These are phyloP conservation scores for Paralichthys olivaceus DNA, from an alignment of 2,113 vertebrate species.

Conservation along the genomic window DNA sequence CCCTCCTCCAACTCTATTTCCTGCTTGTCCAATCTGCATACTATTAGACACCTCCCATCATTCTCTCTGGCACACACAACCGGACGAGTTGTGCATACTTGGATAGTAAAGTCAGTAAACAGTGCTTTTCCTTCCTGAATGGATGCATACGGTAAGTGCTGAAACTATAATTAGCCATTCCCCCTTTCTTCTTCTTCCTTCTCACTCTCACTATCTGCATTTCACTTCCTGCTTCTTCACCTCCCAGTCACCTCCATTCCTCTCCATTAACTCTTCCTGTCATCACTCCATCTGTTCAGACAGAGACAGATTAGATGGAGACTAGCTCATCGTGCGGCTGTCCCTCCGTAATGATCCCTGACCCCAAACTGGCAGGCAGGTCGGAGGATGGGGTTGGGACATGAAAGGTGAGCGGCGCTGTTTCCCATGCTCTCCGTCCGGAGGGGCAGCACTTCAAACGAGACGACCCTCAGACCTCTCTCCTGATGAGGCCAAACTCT, in stretches of 20 bases:
- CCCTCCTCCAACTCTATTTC: constrained; percentile 16
- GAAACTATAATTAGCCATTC: constrained; percentile 59
- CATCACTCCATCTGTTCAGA: constrained; percentile 44
- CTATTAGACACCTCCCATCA: constrained; percentile 55
- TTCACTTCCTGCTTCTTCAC: constrained; percentile 38
- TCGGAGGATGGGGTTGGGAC: constrained; percentile 59
- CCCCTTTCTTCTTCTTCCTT: constrained; percentile 17
- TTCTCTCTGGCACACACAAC: constrained; percentile 56
- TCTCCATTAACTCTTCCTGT: constrained; percentile 32
- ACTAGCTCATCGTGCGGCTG: constrained; percentile 18
- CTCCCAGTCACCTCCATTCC: constrained; percentile 25
- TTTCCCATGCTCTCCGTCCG: constrained; percentile 76
- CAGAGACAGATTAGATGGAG: constrained; percentile 64
- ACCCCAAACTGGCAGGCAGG: constrained; percentile 53
- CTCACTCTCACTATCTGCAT: constrained; percentile 49
- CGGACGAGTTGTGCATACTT: constrained; percentile 69
- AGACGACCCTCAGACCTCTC: constrained; percentile 63
- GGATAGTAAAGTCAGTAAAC: constrained; percentile 71
- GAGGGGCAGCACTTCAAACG: constrained; percentile 72
- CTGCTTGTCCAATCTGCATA: constrained; percentile 47
- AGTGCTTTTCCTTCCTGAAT: constrained; percentile 66
- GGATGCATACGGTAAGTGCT: constrained; percentile 28
- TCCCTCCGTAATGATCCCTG: constrained; percentile 52
- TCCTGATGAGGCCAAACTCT: constrained; percentile 64
- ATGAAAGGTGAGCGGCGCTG: constrained; percentile 60